Conservation (phyloP, 1,140 invertebrate species). For the Acyrthosiphon pisum region DNA sequence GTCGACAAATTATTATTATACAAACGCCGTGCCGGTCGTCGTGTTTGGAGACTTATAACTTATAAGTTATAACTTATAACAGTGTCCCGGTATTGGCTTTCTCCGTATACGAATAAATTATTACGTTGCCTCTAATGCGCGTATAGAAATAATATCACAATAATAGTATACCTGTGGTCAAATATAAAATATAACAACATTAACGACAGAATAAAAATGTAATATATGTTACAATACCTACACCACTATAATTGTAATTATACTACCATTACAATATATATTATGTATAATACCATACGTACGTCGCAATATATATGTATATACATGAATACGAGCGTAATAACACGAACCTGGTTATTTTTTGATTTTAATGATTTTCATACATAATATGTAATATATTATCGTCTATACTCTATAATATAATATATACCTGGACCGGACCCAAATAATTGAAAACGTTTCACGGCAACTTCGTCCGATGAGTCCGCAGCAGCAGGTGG, state of each 20-base stretch:
- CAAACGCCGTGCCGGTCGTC: background rate
- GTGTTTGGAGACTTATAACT: slow-evolving; percentile 21
- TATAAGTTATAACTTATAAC: slow-evolving; percentile 13
- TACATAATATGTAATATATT: background rate
- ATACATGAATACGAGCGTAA: background rate
- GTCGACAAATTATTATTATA: slow-evolving; percentile 10
- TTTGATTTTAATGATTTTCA: slow-evolving; percentile 11
- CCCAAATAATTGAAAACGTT: slow-evolving; percentile 20
- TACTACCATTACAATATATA: slow-evolving; percentile 14
- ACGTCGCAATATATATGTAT: background rate
- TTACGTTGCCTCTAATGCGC: background rate
- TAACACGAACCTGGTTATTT: background rate
- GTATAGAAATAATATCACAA: background rate
- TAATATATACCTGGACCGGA: background rate
- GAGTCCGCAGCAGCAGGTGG: background rate
- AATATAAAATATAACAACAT: slow-evolving; percentile 14
- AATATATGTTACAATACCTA: background rate
- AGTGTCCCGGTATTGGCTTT: background rate
- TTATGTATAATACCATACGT: too few relatives aligned
- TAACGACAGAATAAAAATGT: slow-evolving; percentile 19
- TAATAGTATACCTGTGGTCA: background rate
- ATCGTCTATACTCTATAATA: background rate
- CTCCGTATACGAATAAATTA: background rate
- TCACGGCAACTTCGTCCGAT: background rate
- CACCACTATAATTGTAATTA: background rate